Percentiles rank a stretch among this genome's conserved stretches.
These are phyloP conservation scores for Morpho helenor DNA, from an alignment of 2,888 invertebrate species.

Conservation along the genomic window DNA sequence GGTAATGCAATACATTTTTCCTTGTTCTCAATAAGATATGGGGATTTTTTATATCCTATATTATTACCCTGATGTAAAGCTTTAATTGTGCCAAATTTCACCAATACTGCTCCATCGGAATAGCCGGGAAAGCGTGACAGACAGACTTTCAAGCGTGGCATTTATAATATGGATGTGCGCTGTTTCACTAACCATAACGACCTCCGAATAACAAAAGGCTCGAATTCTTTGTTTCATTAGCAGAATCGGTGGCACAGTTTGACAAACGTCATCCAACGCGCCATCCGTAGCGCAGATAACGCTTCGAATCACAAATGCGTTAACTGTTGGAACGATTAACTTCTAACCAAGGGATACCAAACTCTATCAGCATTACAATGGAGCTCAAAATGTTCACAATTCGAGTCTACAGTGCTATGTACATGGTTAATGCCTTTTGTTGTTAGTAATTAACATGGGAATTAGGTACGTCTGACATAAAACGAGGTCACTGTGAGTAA, in stretches of 20 bases:
- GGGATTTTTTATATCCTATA: too few species aligned
- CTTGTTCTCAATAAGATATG: too few species aligned
- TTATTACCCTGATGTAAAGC: too few species aligned
- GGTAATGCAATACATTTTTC: too few species aligned
- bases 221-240: too few species aligned
- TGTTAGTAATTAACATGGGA: constrained; percentile 19
- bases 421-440: constrained; percentile 8
- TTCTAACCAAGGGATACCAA: neutral
- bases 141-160: neutral
- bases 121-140: too few species aligned
- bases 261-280: constrained; percentile 5
- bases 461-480: constrained; percentile 7
- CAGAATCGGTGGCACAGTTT: too few species aligned
- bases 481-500: constrained; percentile 1
- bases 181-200: too few species aligned
- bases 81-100: too few species aligned
- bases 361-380: neutral
- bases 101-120: too few species aligned
- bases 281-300: constrained; percentile 21
- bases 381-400: neutral
- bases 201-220: too few species aligned
- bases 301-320: constrained; percentile 13
- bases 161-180: neutral
- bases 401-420: neutral
- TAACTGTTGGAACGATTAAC: constrained; percentile 12